These are phyloP conservation scores for Pachyuromys duprasi DNA, from an alignment of 2,797 vertebrate species.

Conservation along the genomic window DNA sequence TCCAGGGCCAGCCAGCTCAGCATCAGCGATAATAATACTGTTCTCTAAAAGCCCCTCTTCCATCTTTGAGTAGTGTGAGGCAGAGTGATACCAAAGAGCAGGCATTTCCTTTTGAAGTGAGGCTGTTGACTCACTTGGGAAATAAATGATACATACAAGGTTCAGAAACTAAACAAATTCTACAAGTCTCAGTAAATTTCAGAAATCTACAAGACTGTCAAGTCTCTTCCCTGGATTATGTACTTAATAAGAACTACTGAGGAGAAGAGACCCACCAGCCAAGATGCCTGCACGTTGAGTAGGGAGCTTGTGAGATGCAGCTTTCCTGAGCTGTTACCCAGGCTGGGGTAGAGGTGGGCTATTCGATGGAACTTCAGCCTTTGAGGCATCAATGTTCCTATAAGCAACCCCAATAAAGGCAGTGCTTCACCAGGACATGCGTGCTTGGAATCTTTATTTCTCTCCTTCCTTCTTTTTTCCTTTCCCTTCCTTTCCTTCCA, in stretches of 20 bases:
- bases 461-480: too few relatives aligned
- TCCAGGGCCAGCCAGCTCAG: not conserved
- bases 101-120: not conserved
- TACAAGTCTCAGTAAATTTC: not conserved
- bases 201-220: not conserved
- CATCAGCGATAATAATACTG: not conserved
- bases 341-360: not conserved
- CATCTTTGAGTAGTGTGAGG: not conserved
- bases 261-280: not conserved
- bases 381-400: not conserved
- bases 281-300: not conserved
- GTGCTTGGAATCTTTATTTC: not conserved
- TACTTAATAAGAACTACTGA: not conserved
- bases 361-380: too few relatives aligned
- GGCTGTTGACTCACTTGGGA: not conserved
- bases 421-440: not conserved
- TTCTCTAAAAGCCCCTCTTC: not conserved
- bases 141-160: not conserved
- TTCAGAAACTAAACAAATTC: not conserved
- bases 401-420: not conserved
- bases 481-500: fast-evolving
- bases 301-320: not conserved
- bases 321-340: too few relatives aligned
- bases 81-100: not conserved
- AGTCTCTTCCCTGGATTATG: not conserved